Evolutionary conservation across 1,140 invertebrate genomes (phyloP), one percentile per base, ranked within the genome.

Genomic region (Anagrus nilaparvatae): DNA sequence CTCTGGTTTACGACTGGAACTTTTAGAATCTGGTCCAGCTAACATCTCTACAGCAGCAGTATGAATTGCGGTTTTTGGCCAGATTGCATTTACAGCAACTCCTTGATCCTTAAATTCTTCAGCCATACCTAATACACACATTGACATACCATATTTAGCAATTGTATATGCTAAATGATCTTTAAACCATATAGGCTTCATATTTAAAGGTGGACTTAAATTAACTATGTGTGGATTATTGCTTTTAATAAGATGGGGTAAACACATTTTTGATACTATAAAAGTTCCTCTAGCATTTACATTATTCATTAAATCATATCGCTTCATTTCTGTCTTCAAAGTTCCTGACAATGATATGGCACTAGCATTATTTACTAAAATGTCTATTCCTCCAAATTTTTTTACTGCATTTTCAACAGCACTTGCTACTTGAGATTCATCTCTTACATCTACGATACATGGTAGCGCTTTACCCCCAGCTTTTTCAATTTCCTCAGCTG

Each of bases 91-190:
- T 1, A 98, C 93, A 28, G 84, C 92, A 50, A 99, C 84, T 36
- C 82, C 81, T 42, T 82, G 74, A 7, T 73, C 63, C 52, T 76
- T 81, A 47, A 97, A 87, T 70, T 99, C 96, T 49, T 87, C 87
- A 28, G 89, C 73, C 91, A 97, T 96, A 27, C 96, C 94, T 10
- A 99, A 69, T 2, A 89, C 91, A 68, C 93, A 97, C 89, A 99
- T 91, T 1, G 91, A 96, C 96, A 99, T 99, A 14, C 95, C 95
- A 60, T 95, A 98, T 58, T 99, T 99, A 2, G 95, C 87, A 79
- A 98, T 97, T 1, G 95, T 97, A 61, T 98, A 99, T 1, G 92
- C 93, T 35, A 96, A 82, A 70, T 98, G 87, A 53, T 84, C 76
- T 41, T 78, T 76, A 61, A 99, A 99, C 94, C 96, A 99, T 49